These are phyloP conservation scores for Ivindomyrus marchei DNA, from an alignment of 2,113 vertebrate species.

Conservation along the genomic window DNA sequence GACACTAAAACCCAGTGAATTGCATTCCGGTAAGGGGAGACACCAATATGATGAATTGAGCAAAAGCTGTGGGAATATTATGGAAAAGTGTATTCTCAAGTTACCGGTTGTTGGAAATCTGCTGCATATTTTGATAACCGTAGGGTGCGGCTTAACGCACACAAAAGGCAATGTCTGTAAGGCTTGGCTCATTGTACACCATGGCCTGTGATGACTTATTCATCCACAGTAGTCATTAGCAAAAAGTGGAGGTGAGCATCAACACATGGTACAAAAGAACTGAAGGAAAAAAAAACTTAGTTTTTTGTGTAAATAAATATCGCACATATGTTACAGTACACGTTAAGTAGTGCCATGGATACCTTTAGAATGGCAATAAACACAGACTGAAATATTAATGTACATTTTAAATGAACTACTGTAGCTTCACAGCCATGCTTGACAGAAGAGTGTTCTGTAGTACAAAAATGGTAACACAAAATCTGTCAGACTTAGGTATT, in stretches of 20 bases:
- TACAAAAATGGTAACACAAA: background rate
- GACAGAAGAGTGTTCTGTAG: background rate
- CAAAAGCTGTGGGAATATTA: background rate
- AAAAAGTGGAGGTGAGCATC: background rate
- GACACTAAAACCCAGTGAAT: background rate
- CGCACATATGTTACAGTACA: background rate
- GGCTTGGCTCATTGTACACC: background rate
- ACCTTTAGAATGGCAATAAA: background rate
- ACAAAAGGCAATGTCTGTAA: background rate
- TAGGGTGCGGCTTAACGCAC: background rate
- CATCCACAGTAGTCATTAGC: background rate
- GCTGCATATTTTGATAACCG: background rate
- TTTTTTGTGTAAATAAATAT: background rate
- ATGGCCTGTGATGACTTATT: background rate
- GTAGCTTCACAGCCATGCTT: background rate
- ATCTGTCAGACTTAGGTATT: background rate
- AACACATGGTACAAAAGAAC: background rate
- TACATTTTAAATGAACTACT: background rate
- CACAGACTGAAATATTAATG: background rate
- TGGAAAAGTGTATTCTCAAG: conserved; percentile 16
- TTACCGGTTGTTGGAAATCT: conserved; percentile 15
- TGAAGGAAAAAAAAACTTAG: background rate
- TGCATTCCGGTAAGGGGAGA: background rate
- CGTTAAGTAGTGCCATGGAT: background rate
- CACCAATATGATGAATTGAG: conserved; percentile 33